phyloP scores from a whole-genome alignment of 1,140 invertebrate genomes.

The Ceratina australensis region DNA sequence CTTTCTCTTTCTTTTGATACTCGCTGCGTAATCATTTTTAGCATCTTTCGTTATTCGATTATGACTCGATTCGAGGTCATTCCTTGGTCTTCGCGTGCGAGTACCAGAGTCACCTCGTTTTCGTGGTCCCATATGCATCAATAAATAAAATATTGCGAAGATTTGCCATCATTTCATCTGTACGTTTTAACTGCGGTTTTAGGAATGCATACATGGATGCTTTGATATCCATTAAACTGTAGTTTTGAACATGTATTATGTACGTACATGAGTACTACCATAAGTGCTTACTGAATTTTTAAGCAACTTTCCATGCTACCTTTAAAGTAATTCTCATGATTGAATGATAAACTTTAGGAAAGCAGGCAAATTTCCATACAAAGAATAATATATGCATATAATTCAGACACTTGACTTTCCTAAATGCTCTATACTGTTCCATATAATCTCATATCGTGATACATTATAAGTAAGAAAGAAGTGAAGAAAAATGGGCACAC shows the following conservation, averaged over 20 bases:
- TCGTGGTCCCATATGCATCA: neutral
- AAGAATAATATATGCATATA: neutral
- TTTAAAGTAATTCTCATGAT: neutral
- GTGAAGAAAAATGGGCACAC: too few relatives aligned
- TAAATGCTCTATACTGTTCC: neutral
- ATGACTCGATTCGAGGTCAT: neutral
- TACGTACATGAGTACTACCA: neutral
- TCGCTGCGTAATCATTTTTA: neutral
- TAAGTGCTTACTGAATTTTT: neutral
- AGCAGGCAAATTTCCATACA: too few relatives aligned
- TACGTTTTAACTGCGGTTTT: neutral
- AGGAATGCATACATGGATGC: too few relatives aligned
- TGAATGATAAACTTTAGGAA: too few relatives aligned
- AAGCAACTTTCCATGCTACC: neutral
- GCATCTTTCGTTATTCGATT: slow-evolving; percentile 1
- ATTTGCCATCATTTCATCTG: neutral
- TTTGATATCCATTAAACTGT: too few relatives aligned
- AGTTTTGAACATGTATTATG: too few relatives aligned
- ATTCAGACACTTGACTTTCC: neutral
- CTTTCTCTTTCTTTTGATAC: slow-evolving; percentile 28
- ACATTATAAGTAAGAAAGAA: neutral
- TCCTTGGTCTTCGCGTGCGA: neutral
- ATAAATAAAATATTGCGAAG: neutral
- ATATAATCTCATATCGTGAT: neutral
- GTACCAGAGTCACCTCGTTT: neutral